Evolutionary conservation across 1,140 invertebrate species (phyloP), one percentile per base, ranked within the genome.

Genomic region (Musca vetustissima): DNA sequence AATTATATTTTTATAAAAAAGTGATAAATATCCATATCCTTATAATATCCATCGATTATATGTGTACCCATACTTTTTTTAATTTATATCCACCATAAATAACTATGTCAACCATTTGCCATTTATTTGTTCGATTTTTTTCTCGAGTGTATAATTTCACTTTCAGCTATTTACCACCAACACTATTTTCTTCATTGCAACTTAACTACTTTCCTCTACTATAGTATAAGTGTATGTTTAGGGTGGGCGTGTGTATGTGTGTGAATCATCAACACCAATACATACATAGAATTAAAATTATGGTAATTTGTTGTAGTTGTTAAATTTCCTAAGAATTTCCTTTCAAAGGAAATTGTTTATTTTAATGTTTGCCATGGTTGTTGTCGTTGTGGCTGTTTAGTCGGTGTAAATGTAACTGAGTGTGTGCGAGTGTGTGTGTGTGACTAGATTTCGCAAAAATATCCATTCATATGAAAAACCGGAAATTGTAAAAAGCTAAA

Each of bases 401-500:
- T 19, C 9, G 6, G 9, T 52, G 4, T 52, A 52, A 21, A 22
- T 52, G 4, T 49, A 6, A n/a, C n/a, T n/a, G n/a, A n/a, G n/a
- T 19, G 49, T 52, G 17, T 52, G 24, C 32, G 4, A 7, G 19
- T 55, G 21, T 55, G 8, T 25, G 15, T 8, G n/a, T 36, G 57
- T 28, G 11, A 43, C 36, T 43, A 43, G 36, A 43, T 43, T 43
- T 43, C 11, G 36, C 36, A 43, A 43, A 32, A 43, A 43, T 43
- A 43, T 11, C 36, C 36, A 43, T 43, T 43, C 36, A 43, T 19
- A 61, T 61, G 36, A 61, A 61, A 61, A 36, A 61, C 57, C 57
- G 57, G 57, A 61, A 61, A 61, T 61, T 61, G 57, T 61, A 61
- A 61, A 61, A 61, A 43, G 36, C 25, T 61, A 19, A 61, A 61